phyloP scores from a whole-genome alignment of 2,113 vertebrate genomes.

The Chaetodon trifascialis region DNA sequence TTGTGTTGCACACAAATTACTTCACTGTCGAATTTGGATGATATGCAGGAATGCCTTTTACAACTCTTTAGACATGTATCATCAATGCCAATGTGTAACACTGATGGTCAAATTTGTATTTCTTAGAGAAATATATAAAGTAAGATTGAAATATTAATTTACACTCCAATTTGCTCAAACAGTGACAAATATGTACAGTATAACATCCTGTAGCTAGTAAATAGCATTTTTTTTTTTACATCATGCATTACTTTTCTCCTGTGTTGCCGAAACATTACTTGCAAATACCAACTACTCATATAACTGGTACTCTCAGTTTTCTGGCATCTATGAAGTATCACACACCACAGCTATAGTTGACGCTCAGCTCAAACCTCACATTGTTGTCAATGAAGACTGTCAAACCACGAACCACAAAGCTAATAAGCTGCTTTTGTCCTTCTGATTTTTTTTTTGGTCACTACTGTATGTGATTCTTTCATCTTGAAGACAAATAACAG shows the following conservation, averaged over 20 bases:
- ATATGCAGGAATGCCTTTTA: not conserved
- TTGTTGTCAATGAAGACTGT: constrained; percentile 28
- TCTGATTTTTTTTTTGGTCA: constrained; percentile 3
- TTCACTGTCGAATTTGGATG: not conserved
- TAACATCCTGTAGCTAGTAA: not conserved
- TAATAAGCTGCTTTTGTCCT: not conserved
- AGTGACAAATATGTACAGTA: not conserved
- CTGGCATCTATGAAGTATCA: not conserved
- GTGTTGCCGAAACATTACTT: not conserved
- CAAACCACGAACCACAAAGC: constrained; percentile 27
- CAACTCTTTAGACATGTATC: too few relatives aligned
- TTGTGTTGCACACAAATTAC: constrained; percentile 28
- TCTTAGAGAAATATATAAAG: not conserved
- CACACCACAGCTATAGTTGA: not conserved
- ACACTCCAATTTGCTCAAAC: not conserved
- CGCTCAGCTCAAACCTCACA: constrained; percentile 12
- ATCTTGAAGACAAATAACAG: constrained; percentile 33
- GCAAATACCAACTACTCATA: constrained; percentile 12
- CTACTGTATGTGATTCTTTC: constrained; percentile 2
- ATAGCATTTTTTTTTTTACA: too few relatives aligned
- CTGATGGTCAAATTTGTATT: not conserved
- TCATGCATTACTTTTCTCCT: not conserved
- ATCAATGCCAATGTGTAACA: not conserved
- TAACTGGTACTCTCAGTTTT: not conserved
- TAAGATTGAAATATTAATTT: not conserved